Percentiles rank a stretch among this genome's conserved stretches.
Conservation (phyloP, 2,113 vertebrate species). For the Ciconia maguari region DNA sequence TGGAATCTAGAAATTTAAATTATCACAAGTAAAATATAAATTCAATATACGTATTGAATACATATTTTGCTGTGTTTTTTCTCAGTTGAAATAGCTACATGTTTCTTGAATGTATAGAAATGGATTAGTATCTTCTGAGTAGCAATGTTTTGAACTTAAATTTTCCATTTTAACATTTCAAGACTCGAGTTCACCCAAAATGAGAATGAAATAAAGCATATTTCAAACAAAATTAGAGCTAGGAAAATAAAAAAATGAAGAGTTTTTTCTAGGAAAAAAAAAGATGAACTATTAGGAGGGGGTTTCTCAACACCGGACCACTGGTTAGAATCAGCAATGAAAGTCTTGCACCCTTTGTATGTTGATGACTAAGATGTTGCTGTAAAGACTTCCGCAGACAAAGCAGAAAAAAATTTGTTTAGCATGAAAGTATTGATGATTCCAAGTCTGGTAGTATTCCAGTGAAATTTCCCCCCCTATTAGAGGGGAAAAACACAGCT, state of each 20-base stretch:
- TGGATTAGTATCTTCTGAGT: not conserved
- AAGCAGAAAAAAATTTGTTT: not conserved
- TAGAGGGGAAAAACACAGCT: not conserved
- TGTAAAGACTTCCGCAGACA: not conserved
- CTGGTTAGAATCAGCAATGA: not conserved
- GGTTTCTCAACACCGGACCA: not conserved
- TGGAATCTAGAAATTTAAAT: not conserved
- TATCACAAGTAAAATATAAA: not conserved
- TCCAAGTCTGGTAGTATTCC: not conserved
- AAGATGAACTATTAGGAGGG: not conserved
- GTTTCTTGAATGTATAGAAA: not conserved
- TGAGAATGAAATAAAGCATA: not conserved
- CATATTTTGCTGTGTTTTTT: not conserved
- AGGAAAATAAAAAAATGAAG: not conserved
- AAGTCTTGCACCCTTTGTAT: not conserved
- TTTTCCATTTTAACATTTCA: not conserved
- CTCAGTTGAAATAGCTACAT: not conserved
- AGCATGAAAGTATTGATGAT: not conserved
- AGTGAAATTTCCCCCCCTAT: not conserved
- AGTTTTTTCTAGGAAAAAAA: not conserved
- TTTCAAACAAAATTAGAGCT: not conserved
- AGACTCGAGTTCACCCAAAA: not conserved
- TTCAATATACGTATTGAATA: not conserved
- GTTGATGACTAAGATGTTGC: not conserved
- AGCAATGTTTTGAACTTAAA: not conserved